phyloP scores from a whole-genome alignment of 2,113 vertebrate species.

The Phylloscopus trochiloides region DNA sequence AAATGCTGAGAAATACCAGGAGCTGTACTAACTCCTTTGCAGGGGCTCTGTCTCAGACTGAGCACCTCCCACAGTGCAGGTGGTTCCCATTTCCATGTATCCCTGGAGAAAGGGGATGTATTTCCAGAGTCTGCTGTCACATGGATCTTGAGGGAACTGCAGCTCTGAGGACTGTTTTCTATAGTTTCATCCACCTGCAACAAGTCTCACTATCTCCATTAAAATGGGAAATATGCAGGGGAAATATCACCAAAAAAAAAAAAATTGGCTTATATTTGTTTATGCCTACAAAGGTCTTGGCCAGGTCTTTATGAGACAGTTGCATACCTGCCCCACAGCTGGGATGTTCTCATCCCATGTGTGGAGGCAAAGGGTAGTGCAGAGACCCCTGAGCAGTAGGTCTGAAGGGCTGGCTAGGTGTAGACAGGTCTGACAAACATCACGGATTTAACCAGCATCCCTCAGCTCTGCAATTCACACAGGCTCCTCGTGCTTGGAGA shows the following conservation, averaged over 20 bases:
- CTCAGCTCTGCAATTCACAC: background rate
- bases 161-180: background rate
- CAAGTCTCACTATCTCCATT: background rate
- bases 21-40: background rate
- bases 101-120: background rate
- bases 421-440: background rate
- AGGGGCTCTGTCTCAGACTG: background rate
- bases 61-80: background rate
- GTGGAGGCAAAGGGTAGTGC: background rate
- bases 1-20: background rate
- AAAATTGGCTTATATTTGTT: background rate
- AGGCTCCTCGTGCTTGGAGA: fast-evolving
- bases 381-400: background rate
- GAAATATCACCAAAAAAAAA: background rate
- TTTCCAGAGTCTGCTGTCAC: background rate
- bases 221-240: background rate
- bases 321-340: background rate
- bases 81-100: background rate
- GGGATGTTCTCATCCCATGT: background rate
- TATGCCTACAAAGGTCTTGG: background rate
- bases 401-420: background rate
- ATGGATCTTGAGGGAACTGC: background rate
- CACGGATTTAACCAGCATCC: background rate
- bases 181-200: background rate
- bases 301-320: background rate